Evolutionary conservation across 2,113 vertebrate genomes (phyloP), one percentile per base, ranked within the genome.

Genomic region (Gorsachius goisagi): DNA sequence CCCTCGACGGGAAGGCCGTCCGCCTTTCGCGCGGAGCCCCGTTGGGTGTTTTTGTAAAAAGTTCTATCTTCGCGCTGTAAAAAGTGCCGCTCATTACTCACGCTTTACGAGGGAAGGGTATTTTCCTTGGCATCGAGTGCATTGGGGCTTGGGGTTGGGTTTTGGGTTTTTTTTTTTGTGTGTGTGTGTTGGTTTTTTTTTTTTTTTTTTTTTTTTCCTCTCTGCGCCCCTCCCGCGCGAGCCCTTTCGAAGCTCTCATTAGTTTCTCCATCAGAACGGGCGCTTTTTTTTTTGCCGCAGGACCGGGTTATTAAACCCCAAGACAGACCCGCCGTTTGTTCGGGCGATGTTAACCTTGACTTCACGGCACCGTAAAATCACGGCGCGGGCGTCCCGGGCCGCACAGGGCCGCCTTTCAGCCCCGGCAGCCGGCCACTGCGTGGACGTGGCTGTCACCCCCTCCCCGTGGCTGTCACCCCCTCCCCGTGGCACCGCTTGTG

Each of bases 51-150:
- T 92, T 77, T 85, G 81, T 93, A 96, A 91, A 85, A 94, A 96
- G 91, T 96, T 96, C 22, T 88, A 93, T 96, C 95, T 95, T 94
- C 85, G 55, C 75, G 13, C 91, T 74, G 78, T 90, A 86, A 92
- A 93, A 95, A 93, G 91, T 59, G 96, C 88, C 91, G 68, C 94
- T 94, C 82, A 88, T 96, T 97, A 94, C 96, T 97, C 95, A 93
- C 68, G 88, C 93, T 95, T 97, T 93, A 90, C 95, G 81, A 86
- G 95, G 93, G 73, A 90, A 95, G 79, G 56, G 77, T 96, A 30
- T 96, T 97, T 96, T 69, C 56, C 75, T 95, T 96, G 96, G 97
- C 96, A 64, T 9, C 8, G 0, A 63, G 47, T 0, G 24, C 60
- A 5, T 13, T 21, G 74, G 88, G 22, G 3, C 39, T 41, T 23